Percentiles rank a stretch among this genome's conserved stretches.
These are phyloP conservation scores for Strix uralensis DNA, from an alignment of 2,113 vertebrate genomes.

Conservation along the genomic window DNA sequence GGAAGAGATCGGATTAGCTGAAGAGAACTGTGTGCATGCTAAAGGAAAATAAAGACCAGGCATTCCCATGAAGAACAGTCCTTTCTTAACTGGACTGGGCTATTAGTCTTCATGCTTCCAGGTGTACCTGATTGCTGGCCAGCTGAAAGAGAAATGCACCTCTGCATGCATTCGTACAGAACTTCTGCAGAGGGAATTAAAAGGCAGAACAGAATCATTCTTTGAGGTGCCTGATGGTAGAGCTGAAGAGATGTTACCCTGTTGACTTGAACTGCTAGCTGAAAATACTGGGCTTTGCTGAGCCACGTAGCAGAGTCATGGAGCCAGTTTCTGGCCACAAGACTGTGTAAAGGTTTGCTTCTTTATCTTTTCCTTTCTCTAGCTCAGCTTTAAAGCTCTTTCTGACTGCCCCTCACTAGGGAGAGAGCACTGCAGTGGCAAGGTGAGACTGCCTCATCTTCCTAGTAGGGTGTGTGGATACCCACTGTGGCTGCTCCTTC, in stretches of 20 bases:
- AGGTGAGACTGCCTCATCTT: neutral
- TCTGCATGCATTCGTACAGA: neutral
- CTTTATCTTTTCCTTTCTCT: neutral
- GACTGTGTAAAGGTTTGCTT: neutral
- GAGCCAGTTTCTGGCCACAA: neutral
- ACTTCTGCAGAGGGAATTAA: neutral
- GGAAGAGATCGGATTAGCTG: neutral
- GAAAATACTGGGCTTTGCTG: neutral
- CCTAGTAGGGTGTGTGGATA: neutral
- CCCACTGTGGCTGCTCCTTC: neutral
- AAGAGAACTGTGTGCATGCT: neutral
- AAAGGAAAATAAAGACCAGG: neutral
- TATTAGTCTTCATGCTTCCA: neutral
- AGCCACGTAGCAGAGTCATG: neutral
- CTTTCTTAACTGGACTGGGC: neutral
- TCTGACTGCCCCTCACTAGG: neutral
- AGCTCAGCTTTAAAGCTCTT: neutral
- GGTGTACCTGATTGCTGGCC: neutral
- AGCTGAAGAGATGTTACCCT: neutral
- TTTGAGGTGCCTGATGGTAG: neutral
- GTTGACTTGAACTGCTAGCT: neutral
- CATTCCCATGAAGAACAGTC: neutral
- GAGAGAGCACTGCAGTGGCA: neutral
- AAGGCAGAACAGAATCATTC: neutral
- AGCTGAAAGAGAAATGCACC: neutral